A percentile compares a stretch with the other conserved stretches of the same genome.
These are phyloP conservation scores for Cantharis nigra DNA, from an alignment of 2,888 invertebrate species.

Conservation along the genomic window DNA sequence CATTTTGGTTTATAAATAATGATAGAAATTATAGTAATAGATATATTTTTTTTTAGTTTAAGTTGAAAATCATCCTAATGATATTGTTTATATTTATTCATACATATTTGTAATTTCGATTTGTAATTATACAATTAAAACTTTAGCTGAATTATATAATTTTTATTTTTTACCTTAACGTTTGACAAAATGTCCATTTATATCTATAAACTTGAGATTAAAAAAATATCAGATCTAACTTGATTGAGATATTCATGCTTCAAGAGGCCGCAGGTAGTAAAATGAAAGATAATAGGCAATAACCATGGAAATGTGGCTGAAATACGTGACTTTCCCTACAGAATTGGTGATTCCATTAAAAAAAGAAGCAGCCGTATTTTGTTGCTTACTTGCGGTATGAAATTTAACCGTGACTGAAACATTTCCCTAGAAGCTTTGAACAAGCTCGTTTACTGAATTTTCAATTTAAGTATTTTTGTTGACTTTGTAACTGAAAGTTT, in stretches of 20 bases:
- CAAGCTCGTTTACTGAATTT: constrained; percentile 8
- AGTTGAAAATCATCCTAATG: too few relatives aligned
- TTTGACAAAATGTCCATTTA: constrained; percentile 12
- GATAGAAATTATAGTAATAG: too few relatives aligned
- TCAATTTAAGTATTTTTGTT: constrained; percentile 4
- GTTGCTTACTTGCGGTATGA: constrained; percentile 25
- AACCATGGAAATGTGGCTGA: constrained; percentile 46
- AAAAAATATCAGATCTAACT: constrained; percentile 32
- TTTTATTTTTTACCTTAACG: background rate
- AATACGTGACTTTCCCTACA: constrained; percentile 39
- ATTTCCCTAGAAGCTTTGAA: constrained; percentile 4
- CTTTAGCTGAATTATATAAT: background rate
- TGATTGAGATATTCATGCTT: constrained; percentile 41
- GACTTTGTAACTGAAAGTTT: constrained; percentile 1
- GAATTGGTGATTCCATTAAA: constrained; percentile 32
- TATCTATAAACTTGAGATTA: constrained; percentile 16
- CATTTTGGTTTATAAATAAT: too few relatives aligned
- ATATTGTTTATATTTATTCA: too few relatives aligned
- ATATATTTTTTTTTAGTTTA: too few relatives aligned
- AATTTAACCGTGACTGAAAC: constrained; percentile 15
- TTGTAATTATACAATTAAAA: background rate
- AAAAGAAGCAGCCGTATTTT: constrained; percentile 22
- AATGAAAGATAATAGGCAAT: constrained; percentile 47
- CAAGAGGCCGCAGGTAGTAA: constrained; percentile 41
- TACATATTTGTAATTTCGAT: background rate